Evolutionary conservation across 2,113 vertebrate genomes (phyloP), one percentile per base, ranked within the genome.

Genomic region (Heptranchias perlo): DNA sequence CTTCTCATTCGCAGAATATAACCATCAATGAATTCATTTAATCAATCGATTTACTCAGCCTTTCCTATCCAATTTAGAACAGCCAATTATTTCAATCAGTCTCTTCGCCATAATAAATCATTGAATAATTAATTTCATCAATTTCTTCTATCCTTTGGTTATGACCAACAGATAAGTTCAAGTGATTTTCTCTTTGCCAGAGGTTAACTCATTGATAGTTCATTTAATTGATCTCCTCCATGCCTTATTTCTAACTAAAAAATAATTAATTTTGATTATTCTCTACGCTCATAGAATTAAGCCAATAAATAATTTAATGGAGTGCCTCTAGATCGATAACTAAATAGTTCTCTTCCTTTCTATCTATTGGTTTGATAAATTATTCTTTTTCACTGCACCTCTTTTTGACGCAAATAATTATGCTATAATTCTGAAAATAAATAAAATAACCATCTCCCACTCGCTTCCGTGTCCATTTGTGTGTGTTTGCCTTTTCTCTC

Each of bases 251-350:
- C 11, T 64, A 94, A 93, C n/a, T 8, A 94, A 61, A 39, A 44
- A 31, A 11, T 4, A 91, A 94, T 94, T 94, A 94, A 94, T 64
- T n/a, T 64, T 64, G 16, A 94, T 21, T 62, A 61, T 94, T 6
- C n/a, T 94, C 35, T 7, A 39, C 52, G 1, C 28, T 91, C 35
- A 91, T 16, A 64, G 11, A 82, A 47, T 44, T 82, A 47, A 82
- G 52, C 52, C 87, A 91, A 91, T 91, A 91, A 58, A 35, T 91
- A 91, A 91, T 91, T 91, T 35, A 91, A 91, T 58, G 25, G 13
- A 54, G 5, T 91, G 87, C 25, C 49, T 91, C 28, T 10, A 39
- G 14, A 39, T 64, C 35, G n/a, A 93, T 64, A 94, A 64, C 13
- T 61, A 94, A 47, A 31, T 25, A 91, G 61, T n/a, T 49, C 0